Conservation (phyloP, 2,797 vertebrate species). For the Protosalanx chinensis region DNA sequence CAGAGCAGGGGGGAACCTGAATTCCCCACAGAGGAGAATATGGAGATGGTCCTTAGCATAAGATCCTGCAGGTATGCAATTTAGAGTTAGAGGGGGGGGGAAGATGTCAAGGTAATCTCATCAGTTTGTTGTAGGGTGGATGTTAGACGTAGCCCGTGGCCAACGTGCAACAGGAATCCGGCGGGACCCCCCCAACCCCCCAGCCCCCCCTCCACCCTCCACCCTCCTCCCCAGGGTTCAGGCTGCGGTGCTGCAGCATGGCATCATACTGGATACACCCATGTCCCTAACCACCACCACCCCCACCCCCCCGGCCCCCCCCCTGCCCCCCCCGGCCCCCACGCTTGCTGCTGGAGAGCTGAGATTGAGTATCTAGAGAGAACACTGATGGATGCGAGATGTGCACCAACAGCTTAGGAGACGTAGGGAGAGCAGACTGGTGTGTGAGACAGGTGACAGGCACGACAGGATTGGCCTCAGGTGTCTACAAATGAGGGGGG, state of each 20-base stretch:
- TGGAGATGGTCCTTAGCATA: slow-evolving; percentile 69
- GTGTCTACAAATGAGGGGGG: not conserved
- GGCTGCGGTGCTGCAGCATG: slow-evolving; percentile 43
- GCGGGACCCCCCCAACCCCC: slow-evolving; percentile 59
- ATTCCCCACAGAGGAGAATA: slow-evolving; percentile 63
- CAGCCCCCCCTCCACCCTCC: slow-evolving; percentile 46
- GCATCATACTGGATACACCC: slow-evolving; percentile 32
- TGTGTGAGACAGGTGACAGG: not conserved
- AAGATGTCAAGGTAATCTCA: slow-evolving; percentile 78
- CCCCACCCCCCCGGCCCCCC: not conserved
- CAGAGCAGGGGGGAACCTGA: slow-evolving; percentile 62
- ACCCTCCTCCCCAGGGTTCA: not conserved
- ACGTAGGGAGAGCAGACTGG: not conserved
- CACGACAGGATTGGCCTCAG: not conserved
- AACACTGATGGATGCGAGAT: not conserved
- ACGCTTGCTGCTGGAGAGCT: not conserved
- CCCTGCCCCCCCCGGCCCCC: no score
- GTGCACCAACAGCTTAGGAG: not conserved
- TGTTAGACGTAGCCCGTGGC: slow-evolving; percentile 80
- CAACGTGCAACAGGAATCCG: slow-evolving; percentile 69
- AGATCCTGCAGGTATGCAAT: slow-evolving; percentile 73
- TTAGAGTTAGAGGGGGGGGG: slow-evolving; percentile 64
- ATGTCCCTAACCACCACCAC: slow-evolving; percentile 13
- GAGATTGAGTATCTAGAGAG: not conserved
- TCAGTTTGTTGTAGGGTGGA: slow-evolving; percentile 77